A percentile compares a stretch with the other conserved stretches of the same genome.
Evolutionary conservation across 2,113 vertebrate genomes (phyloP).

Genomic region (Helogale parvula): DNA sequence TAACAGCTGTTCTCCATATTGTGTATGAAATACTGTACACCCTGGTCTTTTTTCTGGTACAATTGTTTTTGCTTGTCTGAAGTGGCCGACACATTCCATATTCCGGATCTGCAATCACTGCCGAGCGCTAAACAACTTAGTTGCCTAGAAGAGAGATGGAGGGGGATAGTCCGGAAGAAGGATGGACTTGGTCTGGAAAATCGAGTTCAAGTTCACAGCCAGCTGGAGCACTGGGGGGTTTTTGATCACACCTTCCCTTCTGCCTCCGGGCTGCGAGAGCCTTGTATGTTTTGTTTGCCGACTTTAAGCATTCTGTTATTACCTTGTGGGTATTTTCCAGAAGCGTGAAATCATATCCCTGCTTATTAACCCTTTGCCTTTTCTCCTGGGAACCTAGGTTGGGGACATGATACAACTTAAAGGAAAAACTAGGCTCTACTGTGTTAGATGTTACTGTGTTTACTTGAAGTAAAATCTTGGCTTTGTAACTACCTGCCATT

Average conservation of each 20-base stretch:
- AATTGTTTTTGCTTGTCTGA: not conserved
- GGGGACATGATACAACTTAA: not conserved
- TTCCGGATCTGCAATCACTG: not conserved
- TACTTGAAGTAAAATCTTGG: not conserved
- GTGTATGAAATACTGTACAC: not conserved
- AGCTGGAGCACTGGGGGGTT: fast-evolving
- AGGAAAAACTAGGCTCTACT: not conserved
- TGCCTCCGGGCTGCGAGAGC: fast-evolving
- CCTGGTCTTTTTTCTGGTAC: not conserved
- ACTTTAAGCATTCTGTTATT: not conserved
- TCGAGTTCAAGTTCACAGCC: not conserved
- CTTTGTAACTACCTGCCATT: not conserved
- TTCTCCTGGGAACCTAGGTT: not conserved
- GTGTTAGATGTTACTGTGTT: not conserved
- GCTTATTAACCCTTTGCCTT: not conserved
- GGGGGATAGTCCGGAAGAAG: not conserved
- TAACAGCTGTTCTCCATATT: not conserved
- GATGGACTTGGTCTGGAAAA: not conserved
- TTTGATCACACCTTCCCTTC: not conserved
- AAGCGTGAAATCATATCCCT: not conserved
- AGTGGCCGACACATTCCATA: not conserved
- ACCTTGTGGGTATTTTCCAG: not conserved
- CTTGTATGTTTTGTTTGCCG: not conserved
- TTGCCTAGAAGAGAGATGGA: not conserved
- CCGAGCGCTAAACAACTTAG: too few relatives aligned